A percentile compares a stretch with the other conserved stretches of the same genome.
phyloP scores from a whole-genome alignment of 2,113 vertebrate species.

The Noturus placidus region DNA sequence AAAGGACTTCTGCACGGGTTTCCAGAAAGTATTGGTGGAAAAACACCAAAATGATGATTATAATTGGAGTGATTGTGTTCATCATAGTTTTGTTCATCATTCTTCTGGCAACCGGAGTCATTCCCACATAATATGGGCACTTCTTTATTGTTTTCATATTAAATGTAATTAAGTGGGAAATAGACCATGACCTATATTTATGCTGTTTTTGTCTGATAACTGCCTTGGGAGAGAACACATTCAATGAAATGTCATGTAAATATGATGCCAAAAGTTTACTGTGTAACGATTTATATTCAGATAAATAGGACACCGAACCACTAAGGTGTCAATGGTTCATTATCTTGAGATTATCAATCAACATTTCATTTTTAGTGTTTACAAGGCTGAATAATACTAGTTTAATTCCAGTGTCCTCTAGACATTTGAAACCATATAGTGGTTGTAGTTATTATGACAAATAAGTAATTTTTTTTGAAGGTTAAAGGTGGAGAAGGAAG shows the following conservation, averaged over 20 bases:
- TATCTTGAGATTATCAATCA: neutral
- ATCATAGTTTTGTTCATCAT: slow-evolving; percentile 76
- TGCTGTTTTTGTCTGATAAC: neutral
- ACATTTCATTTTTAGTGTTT: neutral
- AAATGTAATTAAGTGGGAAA: neutral
- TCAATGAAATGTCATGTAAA: neutral
- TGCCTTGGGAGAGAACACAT: neutral
- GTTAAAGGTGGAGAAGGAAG: neutral
- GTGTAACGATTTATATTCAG: neutral
- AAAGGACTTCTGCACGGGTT: slow-evolving; percentile 70
- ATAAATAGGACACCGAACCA: neutral
- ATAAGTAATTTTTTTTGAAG: neutral
- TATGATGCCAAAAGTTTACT: neutral
- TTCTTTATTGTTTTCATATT: neutral
- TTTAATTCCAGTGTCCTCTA: neutral
- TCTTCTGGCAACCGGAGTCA: slow-evolving; percentile 71
- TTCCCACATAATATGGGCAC: slow-evolving; percentile 57
- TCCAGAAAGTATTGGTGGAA: slow-evolving; percentile 81
- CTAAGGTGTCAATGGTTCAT: neutral
- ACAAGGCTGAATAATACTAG: neutral
- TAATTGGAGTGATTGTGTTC: slow-evolving; percentile 70
- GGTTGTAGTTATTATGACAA: neutral
- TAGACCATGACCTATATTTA: neutral
- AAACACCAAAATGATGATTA: slow-evolving; percentile 77
- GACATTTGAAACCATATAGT: slow-evolving; percentile 24